Conservation (phyloP, 2,888 invertebrate genomes). For the Argyra leucocephala region DNA sequence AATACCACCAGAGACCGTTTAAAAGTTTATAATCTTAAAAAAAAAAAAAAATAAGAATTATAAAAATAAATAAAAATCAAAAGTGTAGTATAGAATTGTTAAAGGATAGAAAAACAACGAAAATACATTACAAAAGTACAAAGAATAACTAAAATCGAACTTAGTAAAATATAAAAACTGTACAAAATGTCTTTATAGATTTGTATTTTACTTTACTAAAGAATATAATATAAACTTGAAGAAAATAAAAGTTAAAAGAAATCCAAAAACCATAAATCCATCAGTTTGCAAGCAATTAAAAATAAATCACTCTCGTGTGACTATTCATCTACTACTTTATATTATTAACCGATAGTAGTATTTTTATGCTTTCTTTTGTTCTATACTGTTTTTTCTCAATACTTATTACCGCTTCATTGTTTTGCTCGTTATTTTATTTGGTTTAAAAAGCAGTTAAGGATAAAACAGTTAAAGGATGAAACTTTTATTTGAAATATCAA, state of each 20-base stretch:
- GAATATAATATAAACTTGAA: constrained; percentile 29
- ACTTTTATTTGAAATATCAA: too few relatives aligned
- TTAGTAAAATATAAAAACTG: constrained; percentile 19
- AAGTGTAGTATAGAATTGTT: background rate
- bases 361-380: too few relatives aligned
- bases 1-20: constrained; percentile 24
- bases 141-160: constrained; percentile 9
- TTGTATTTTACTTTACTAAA: background rate
- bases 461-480: too few relatives aligned
- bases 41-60: constrained; percentile 33
- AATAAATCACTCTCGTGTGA: constrained; percentile 29
- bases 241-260: constrained; percentile 10
- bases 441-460: too few relatives aligned
- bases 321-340: constrained; percentile 18
- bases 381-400: too few relatives aligned
- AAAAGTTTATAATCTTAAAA: constrained; percentile 35
- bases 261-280: constrained; percentile 26
- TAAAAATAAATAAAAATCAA: constrained; percentile 18
- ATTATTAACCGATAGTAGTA: background rate
- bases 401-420: too few relatives aligned
- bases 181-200: too few relatives aligned
- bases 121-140: constrained; percentile 9
- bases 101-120: background rate
- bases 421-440: too few relatives aligned
- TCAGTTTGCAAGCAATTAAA: constrained; percentile 28